Evolutionary conservation across 2,888 invertebrate genomes (phyloP), one percentile per base, ranked within the genome.

Genomic region (Andrena trimmerana): DNA sequence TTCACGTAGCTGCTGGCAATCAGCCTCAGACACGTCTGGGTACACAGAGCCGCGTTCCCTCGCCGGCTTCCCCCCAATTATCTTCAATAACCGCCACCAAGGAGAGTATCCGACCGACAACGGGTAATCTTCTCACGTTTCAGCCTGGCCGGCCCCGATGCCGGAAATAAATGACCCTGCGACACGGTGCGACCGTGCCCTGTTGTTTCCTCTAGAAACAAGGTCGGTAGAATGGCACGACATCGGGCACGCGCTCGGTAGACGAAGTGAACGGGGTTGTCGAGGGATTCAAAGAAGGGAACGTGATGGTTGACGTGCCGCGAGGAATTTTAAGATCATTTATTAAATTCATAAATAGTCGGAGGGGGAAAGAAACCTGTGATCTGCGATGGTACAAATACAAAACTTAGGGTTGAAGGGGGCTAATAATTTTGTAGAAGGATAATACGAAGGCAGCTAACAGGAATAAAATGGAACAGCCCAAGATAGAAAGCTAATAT

Each of bases 71-170:
- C 79, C 82, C 77, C 84, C 81, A 89, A 89, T 89, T 89, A 87
- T 85, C 83, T 83, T 87, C 83, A 70, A 86, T 83, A 88, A 88
- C 74, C 81, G 62, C 81, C 66, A 42, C 63, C 16, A 13, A 24
- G 27, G 33, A 52, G 62, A 20, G 62, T 33, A 69, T 33, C 59
- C 65, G 54, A 52, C 66, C 54, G 54, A 74, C 76, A 77, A 89
- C 86, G 81, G 89, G 79, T 86, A 89, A 88, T 89, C 86, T 80
- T 86, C 83, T 85, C 88, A 82, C 86, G 84, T 88, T 86, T 84
- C 85, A 52, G 65, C 52, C 57, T 60, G 71, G 62, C 59, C 67
- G 50, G 60, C 62, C 50, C 68, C 66, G 76, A 70, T 78, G 65
- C 77, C 87, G 85, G 87, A 88, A 88, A 88, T 84, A 86, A 88